Evolutionary conservation across 2,888 invertebrate genomes (phyloP).

Genomic region (Thera obeliscata): DNA sequence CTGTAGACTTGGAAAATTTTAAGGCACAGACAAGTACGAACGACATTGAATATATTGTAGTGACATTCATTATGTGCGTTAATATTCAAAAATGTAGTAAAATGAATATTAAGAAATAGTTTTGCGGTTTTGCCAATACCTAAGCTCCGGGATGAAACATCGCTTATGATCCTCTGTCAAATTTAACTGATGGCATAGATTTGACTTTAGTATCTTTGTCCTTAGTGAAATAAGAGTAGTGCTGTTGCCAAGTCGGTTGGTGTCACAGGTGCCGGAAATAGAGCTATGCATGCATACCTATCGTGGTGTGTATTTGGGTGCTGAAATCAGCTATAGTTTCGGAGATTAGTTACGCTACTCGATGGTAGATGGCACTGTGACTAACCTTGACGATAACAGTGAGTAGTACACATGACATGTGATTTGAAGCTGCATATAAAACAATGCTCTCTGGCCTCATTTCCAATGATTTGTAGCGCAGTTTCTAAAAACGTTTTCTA

Average conservation of each 20-base stretch:
- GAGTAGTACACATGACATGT: neutral
- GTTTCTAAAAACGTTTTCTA: constrained; percentile 13
- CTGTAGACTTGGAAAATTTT: neutral
- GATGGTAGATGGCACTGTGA: constrained; percentile 65
- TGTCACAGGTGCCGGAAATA: constrained; percentile 73
- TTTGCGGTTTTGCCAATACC: constrained; percentile 18
- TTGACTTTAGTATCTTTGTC: constrained; percentile 67
- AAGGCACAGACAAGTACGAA: neutral
- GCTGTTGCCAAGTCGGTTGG: constrained; percentile 72
- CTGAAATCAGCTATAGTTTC: constrained; percentile 45
- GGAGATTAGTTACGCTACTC: constrained; percentile 62
- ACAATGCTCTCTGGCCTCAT: neutral
- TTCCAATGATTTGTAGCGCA: constrained; percentile 8
- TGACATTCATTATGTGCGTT: neutral
- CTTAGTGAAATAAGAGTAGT: constrained; percentile 60
- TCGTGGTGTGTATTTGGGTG: constrained; percentile 11
- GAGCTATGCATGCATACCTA: constrained; percentile 40
- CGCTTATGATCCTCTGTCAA: constrained; percentile 31
- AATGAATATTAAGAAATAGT: constrained; percentile 2
- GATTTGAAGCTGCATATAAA: neutral
- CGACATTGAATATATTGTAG: neutral
- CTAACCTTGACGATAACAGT: neutral
- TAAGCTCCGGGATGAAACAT: constrained; percentile 3
- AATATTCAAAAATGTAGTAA: neutral
- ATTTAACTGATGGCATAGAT: constrained; percentile 47